These are phyloP conservation scores for Jordanella pulchra DNA, from an alignment of 2,797 vertebrate species.

Conservation along the genomic window DNA sequence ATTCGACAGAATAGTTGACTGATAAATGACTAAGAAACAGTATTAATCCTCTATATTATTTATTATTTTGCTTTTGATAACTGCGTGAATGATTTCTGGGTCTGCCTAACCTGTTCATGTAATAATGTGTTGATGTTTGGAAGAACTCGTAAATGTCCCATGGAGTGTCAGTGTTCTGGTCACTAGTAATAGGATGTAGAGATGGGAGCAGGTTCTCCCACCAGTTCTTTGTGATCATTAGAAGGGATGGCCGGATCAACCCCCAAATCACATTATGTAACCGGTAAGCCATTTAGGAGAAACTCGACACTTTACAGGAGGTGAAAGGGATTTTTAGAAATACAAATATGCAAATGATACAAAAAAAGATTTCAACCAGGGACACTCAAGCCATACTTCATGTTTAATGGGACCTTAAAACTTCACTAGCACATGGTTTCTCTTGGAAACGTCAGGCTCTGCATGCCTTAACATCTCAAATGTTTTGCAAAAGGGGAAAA, in stretches of 20 bases:
- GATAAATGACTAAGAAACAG: slow-evolving; percentile 58
- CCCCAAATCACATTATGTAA: slow-evolving; percentile 31
- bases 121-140: slow-evolving; percentile 49
- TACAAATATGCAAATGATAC: slow-evolving; percentile 65
- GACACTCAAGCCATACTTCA: slow-evolving; percentile 68
- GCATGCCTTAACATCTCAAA: slow-evolving; percentile 75
- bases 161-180: slow-evolving; percentile 56
- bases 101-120: slow-evolving; percentile 51
- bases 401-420: slow-evolving; percentile 75
- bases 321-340: slow-evolving; percentile 50
- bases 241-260: slow-evolving; percentile 67
- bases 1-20: slow-evolving; percentile 44
- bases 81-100: slow-evolving; percentile 45
- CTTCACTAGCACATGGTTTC: slow-evolving; percentile 66
- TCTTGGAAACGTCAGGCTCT: slow-evolving; percentile 62
- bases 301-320: slow-evolving; percentile 52
- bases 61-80: slow-evolving; percentile 65
- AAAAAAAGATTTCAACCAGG: slow-evolving; percentile 34
- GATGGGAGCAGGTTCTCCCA: slow-evolving; percentile 15
- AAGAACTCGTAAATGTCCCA: slow-evolving; percentile 62
- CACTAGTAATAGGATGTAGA: slow-evolving; percentile 21
- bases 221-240: slow-evolving; percentile 22
- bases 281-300: slow-evolving; percentile 52
- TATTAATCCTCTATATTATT: slow-evolving; percentile 72
- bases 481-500: slow-evolving; percentile 73